Base-by-base conservation (phyloP, 2,888 invertebrate species). In the Fabriciana adippe region DNA sequence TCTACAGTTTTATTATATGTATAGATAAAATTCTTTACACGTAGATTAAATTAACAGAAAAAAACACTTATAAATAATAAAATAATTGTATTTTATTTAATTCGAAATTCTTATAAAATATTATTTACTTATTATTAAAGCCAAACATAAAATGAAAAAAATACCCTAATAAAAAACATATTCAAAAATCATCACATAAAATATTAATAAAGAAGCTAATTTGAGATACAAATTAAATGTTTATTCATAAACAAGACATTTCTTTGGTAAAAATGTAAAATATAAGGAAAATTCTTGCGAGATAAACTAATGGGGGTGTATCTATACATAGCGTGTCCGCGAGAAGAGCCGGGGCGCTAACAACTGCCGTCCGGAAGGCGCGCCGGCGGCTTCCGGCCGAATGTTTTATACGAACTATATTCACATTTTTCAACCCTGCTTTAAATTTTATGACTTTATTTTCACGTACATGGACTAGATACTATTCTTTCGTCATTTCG, bases 361-460 rank as follows among this genome's bases (percentile, higher is more conserved):
- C 89, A 87, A 86, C 89, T 84, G 88, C 85, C 86, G 87, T 80
- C 86, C 89, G 92, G 92, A 92, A 87, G 85, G 85, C 83, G 85
- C 85, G 86, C 87, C 86, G 88, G 83, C 87, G 83, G 81, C 86
- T 86, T 92, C 92, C 92, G 90, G 86, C 79, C 86, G 82, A 84
- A 81, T 83, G 86, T 86, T 84, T 85, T 85, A 80, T 86, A 84
- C 80, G 83, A 78, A 77, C 79, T 78, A 79, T 78, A 79, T 81
- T 80, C 79, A 74, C 78, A 81, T 78, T 81, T 88, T 86, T 82
- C 81, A 82, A 79, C 77, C 74, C 74, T 70, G 75, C 66, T 74
- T 74, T 79, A 77, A 77, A 78, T 78, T 70, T 69, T 77, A 75
- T 67, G 69, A 73, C 57, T 73, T 70, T 70, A 67, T 71, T 73